Evolutionary conservation across 2,113 vertebrate species (phyloP).

Genomic region (Plecotus auritus): DNA sequence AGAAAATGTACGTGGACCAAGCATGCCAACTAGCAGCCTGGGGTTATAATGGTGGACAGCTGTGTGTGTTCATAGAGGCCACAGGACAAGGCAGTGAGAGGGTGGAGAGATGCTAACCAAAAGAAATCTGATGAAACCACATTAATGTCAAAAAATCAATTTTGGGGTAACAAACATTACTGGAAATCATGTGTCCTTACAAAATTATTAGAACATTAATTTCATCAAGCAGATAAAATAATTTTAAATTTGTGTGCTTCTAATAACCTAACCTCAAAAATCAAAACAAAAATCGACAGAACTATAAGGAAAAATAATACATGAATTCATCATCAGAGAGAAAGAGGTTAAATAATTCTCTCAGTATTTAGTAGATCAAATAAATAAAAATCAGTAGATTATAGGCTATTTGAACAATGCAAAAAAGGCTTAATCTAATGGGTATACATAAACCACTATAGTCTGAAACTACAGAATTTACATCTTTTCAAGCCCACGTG

Average conservation of each 20-base stretch:
- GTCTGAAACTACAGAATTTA: not conserved
- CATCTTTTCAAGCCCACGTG: not conserved
- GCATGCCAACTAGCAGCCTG: not conserved
- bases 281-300: not conserved
- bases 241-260: slow-evolving; percentile 9
- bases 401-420: not conserved
- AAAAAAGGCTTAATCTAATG: not conserved
- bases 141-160: not conserved
- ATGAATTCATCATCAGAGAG: not conserved
- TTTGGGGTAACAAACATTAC: not conserved
- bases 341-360: not conserved
- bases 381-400: not conserved
- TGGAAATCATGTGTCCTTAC: not conserved
- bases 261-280: not conserved
- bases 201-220: not conserved
- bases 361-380: not conserved
- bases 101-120: not conserved
- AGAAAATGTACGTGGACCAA: not conserved
- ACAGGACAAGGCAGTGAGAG: not conserved
- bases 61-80: not conserved
- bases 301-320: slow-evolving; percentile 1
- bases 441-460: not conserved
- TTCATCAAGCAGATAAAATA: not conserved
- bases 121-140: not conserved
- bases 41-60: too few relatives aligned